Conservation (phyloP, 2,113 vertebrate genomes). For the Melanotaenia duboulayi region DNA sequence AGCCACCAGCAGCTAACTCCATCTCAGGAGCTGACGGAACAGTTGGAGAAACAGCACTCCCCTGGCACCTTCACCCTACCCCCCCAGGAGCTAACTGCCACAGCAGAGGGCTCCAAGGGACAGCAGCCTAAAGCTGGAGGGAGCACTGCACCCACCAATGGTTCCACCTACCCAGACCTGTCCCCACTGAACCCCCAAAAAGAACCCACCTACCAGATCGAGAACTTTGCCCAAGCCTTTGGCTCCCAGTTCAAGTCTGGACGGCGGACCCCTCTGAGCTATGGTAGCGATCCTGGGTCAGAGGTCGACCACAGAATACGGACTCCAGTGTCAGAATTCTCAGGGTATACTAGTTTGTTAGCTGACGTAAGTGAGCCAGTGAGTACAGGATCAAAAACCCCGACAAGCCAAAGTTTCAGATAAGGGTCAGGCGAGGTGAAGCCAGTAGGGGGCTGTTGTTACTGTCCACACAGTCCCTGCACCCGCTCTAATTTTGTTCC, state of each 20-base stretch:
- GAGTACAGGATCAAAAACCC: constrained; percentile 98
- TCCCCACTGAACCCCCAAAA: constrained; percentile 92
- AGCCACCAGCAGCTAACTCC: constrained; percentile 98
- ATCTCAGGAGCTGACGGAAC: constrained; percentile 98
- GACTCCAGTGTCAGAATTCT: constrained; percentile 99
- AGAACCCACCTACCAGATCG: constrained; percentile 97
- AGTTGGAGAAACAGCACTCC: constrained; percentile 95
- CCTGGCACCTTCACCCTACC: constrained; percentile 88
- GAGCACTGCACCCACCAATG: constrained; percentile 68
- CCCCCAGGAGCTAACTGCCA: constrained; percentile 88
- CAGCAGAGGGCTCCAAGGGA: constrained; percentile 88
- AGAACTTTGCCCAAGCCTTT: constrained; percentile 99
- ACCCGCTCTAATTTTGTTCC: constrained; percentile 84
- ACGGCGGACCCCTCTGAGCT: constrained; percentile 95
- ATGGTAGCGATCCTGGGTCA: constrained; percentile 88
- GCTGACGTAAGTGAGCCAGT: constrained; percentile 98
- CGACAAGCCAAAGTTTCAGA: constrained; percentile 99
- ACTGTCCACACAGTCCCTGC: constrained; percentile 57
- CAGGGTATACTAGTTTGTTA: constrained; percentile 99
- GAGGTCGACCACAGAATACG: constrained; percentile 95
- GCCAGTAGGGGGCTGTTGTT: constrained; percentile 80
- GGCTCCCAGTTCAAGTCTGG: constrained; percentile 99
- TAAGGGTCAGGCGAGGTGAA: constrained; percentile 88
- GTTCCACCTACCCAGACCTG: constrained; percentile 92
- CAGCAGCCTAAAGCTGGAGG: constrained; percentile 86